Evolutionary conservation across 2,888 invertebrate genomes (phyloP).

Genomic region (Leptinotarsa haldemani): DNA sequence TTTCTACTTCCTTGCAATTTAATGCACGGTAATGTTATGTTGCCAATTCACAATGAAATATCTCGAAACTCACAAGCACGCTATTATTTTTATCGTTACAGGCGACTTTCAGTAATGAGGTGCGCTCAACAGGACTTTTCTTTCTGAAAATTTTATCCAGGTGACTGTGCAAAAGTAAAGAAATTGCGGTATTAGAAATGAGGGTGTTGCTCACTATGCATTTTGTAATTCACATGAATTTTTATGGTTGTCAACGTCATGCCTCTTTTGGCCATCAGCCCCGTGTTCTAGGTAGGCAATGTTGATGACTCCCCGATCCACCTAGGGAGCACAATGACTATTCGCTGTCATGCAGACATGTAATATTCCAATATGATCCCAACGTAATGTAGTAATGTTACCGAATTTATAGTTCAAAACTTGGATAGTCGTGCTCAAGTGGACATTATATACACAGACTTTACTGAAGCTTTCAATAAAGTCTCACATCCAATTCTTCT

Average conservation of each 20-base stretch:
- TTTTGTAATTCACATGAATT: not conserved
- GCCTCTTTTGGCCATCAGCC: not conserved
- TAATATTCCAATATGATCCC: too few species aligned
- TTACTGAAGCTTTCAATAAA: too few species aligned
- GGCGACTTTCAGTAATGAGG: not conserved
- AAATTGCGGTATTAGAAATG: not conserved
- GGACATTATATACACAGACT: too few species aligned
- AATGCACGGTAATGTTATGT: slow-evolving; percentile 6
- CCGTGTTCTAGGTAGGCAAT: not conserved
- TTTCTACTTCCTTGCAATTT: slow-evolving; percentile 25
- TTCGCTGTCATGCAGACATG: too few species aligned
- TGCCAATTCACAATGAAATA: slow-evolving; percentile 31
- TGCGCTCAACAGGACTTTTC: slow-evolving; percentile 6
- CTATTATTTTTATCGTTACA: slow-evolving; percentile 17
- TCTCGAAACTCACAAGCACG: slow-evolving; percentile 18
- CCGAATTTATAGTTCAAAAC: too few species aligned
- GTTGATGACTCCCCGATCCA: too few species aligned
- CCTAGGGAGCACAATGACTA: too few species aligned
- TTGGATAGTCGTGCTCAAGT: too few species aligned
- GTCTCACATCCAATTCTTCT: too few species aligned
- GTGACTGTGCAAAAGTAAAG: not conserved
- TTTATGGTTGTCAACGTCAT: not conserved
- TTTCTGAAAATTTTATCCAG: slow-evolving; percentile 2
- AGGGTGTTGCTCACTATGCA: not conserved
- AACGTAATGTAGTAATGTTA: too few species aligned